A percentile compares a stretch with the other conserved stretches of the same genome.
Conservation (phyloP, 2,888 invertebrate species). For the Drosophila ustulata region DNA sequence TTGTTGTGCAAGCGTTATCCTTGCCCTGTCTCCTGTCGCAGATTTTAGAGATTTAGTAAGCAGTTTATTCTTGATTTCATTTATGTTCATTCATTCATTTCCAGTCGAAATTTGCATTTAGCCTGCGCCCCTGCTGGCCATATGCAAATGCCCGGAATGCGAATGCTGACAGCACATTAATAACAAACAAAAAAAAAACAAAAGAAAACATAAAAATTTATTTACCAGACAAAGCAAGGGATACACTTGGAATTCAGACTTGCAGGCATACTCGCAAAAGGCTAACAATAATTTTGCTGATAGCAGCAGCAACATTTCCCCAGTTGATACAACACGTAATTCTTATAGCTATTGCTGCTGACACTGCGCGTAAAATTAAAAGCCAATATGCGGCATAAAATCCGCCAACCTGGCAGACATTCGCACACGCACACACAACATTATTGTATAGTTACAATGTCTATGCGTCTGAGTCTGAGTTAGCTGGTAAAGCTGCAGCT, state of each 20-base stretch:
- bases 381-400: constrained; percentile 74
- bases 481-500: constrained; percentile 8
- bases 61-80: constrained; percentile 38
- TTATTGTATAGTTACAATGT: constrained; percentile 64
- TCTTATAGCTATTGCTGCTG: constrained; percentile 53
- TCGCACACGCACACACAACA: constrained; percentile 23
- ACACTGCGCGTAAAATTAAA: constrained; percentile 74
- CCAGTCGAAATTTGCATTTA: constrained; percentile 35
- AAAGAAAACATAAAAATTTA: constrained; percentile 43
- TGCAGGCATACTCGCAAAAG: constrained; percentile 43
- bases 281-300: constrained; percentile 66
- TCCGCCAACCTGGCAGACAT: constrained; percentile 53
- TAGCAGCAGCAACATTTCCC: constrained; percentile 54
- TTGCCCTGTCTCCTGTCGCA: constrained; percentile 8
- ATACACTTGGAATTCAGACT: constrained; percentile 35
- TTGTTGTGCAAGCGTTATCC: constrained; percentile 35
- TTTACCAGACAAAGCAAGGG: constrained; percentile 29
- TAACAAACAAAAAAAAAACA: constrained; percentile 20
- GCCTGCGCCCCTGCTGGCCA: constrained; percentile 7
- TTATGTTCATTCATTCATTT: constrained; percentile 26
- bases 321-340: constrained; percentile 6
- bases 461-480: constrained; percentile 30
- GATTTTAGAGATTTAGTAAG: constrained; percentile 35
- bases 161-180: constrained; percentile 50
- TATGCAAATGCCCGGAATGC: constrained; percentile 35